Percentiles rank a stretch among this genome's conserved stretches.
Evolutionary conservation across 2,797 vertebrate genomes (phyloP).

Genomic region (Crocodylus rhombifer): DNA sequence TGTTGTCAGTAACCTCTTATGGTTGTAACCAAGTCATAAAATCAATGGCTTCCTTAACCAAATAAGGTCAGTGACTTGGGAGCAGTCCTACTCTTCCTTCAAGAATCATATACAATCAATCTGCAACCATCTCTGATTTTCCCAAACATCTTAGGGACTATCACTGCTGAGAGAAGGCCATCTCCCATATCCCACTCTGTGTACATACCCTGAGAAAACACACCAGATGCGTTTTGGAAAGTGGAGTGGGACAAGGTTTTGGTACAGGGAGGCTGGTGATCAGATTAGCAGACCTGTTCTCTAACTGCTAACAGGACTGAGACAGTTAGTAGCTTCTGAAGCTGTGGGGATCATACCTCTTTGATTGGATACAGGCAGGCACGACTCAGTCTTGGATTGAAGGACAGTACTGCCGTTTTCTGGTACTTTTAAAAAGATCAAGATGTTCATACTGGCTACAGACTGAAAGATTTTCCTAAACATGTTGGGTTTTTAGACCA

Average conservation of each 20-base stretch:
- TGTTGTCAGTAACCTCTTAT: background rate
- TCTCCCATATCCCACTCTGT: background rate
- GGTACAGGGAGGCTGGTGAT: background rate
- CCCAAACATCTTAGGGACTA: background rate
- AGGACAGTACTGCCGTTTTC: background rate
- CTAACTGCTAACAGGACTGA: background rate
- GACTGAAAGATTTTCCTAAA: no score
- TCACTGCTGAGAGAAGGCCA: background rate
- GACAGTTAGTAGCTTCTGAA: background rate
- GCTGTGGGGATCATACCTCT: background rate
- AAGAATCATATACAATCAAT: background rate
- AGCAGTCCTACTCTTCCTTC: background rate
- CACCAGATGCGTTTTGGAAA: background rate
- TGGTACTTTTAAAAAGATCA: background rate
- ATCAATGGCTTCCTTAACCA: background rate
- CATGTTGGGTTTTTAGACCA: slow-evolving; percentile 6
- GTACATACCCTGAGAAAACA: background rate
- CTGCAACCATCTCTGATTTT: background rate
- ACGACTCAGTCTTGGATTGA: background rate
- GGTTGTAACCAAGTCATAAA: background rate
- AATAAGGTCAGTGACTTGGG: background rate
- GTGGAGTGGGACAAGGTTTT: background rate
- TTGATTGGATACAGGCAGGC: background rate
- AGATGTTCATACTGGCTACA: background rate
- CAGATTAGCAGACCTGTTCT: background rate